phyloP scores from a whole-genome alignment of 1,140 invertebrate species.

The Metaphire vulgaris region DNA sequence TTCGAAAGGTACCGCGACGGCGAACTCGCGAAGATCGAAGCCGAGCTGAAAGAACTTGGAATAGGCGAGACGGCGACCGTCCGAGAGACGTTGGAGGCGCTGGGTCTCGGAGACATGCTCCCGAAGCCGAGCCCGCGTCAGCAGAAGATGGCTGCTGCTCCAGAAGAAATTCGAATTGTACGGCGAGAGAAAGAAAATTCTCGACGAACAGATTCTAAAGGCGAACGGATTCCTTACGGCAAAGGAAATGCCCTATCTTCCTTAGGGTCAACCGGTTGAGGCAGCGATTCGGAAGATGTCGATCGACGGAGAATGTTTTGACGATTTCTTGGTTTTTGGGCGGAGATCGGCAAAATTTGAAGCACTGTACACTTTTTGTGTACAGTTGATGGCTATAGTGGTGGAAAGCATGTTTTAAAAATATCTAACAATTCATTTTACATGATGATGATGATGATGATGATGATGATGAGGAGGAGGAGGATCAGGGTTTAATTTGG shows the following conservation, averaged over 20 bases:
- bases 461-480: no score
- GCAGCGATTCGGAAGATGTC: no score
- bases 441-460: no score
- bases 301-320: no score
- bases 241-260: not conserved
- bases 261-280: no score
- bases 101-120: not conserved
- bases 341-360: no score
- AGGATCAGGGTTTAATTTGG: no score
- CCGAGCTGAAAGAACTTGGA: not conserved
- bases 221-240: not conserved
- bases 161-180: not conserved
- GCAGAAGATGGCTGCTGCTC: not conserved
- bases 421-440: no score
- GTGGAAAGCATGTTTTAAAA: no score
- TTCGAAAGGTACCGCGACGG: not conserved
- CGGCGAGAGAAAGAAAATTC: not conserved
- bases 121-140: not conserved
- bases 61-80: not conserved
- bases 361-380: no score
- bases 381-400: no score
- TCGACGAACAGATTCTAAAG: not conserved
- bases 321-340: no score
- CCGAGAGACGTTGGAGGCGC: not conserved
- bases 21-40: not conserved